Base-by-base conservation (phyloP, 2,888 invertebrate species). In the Rhagophthalmus giganteus region DNA sequence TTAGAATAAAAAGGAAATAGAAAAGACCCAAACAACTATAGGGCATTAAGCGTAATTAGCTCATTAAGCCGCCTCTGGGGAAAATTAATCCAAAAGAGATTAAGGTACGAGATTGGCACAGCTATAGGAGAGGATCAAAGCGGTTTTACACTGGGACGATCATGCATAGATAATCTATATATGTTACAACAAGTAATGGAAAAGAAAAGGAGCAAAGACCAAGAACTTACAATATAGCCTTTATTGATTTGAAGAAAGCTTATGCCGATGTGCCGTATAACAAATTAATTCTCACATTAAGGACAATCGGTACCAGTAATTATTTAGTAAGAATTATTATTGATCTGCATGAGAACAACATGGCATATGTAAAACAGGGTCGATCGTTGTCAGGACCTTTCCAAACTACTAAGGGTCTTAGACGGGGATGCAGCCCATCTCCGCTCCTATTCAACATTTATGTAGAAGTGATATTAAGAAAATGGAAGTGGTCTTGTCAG, bases 101-200 rank as follows among this genome's bases (percentile, higher is more conserved):
- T 25, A 37, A 37, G 32, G 5, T 2, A 11, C 3, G 13, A 32
- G 5, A 32, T 32, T 13, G 32, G 32, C 2, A 5, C 5, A 24
- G 5, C 5, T 6, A 12, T 32, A 6, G 9, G 28, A 8, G 28
- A 28, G 9, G 28, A 28, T 3, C 28, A 28, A 28, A 28, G 28
- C 9, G 6, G 28, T 3, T 7, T 28, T 28, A 28, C 9, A 4
- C 28, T 9, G 5, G 33, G 33, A n/a, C 33, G 15, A 6, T 33
- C 7, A 16, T 33, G 15, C n/a, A n/a, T 14, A 2, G 33, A 33
- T 15, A 33, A 33, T n/a, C 6, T 33, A n/a, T 33, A 6, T 12
- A 28, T 28, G 9, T 9, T 28, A 14, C 13, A 42, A 45, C 35
- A 28, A 45, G 13, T 45, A 9, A 34, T 16, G 9, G 33, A 45